A percentile compares a stretch with the other conserved stretches of the same genome.
Evolutionary conservation across 2,888 invertebrate species (phyloP).

Genomic region (Phengaris alcon): DNA sequence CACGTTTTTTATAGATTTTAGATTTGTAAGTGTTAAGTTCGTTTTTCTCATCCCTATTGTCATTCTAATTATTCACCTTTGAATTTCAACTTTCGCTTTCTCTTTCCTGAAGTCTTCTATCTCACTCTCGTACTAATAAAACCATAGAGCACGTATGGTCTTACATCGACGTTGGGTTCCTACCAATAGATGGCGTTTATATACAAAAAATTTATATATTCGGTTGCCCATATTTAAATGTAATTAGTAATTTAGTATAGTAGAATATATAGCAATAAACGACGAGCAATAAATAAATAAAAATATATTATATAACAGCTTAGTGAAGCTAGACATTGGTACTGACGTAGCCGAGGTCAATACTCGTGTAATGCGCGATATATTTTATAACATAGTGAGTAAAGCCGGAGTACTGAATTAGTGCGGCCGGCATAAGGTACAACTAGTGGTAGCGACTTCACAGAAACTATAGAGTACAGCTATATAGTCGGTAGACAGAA

Average conservation of each 20-base stretch:
- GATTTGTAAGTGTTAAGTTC: conserved; percentile 53
- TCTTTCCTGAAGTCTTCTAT: neutral
- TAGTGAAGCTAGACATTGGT: conserved; percentile 75
- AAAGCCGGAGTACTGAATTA: conserved; percentile 57
- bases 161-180: conserved; percentile 28
- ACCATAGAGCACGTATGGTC: conserved; percentile 32
- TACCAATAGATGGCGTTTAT: conserved; percentile 28
- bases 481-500: conserved; percentile 68
- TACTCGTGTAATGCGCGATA: conserved; percentile 63
- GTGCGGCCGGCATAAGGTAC: conserved; percentile 60
- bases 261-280: conserved; percentile 73
- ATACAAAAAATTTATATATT: conserved; percentile 32
- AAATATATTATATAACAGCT: conserved; percentile 58
- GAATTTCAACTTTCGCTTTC: conserved; percentile 18
- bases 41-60: conserved; percentile 37
- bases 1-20: conserved; percentile 68
- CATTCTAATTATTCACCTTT: conserved; percentile 15
- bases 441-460: conserved; percentile 67
- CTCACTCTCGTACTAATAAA: conserved; percentile 16
- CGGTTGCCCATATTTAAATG: conserved; percentile 37
- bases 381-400: conserved; percentile 68
- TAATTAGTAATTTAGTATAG: conserved; percentile 49
- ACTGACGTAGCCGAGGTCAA: conserved; percentile 69
- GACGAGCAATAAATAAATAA: conserved; percentile 66
- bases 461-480: conserved; percentile 65